phyloP scores from a whole-genome alignment of 2,888 invertebrate species.

The Syritta pipiens region DNA sequence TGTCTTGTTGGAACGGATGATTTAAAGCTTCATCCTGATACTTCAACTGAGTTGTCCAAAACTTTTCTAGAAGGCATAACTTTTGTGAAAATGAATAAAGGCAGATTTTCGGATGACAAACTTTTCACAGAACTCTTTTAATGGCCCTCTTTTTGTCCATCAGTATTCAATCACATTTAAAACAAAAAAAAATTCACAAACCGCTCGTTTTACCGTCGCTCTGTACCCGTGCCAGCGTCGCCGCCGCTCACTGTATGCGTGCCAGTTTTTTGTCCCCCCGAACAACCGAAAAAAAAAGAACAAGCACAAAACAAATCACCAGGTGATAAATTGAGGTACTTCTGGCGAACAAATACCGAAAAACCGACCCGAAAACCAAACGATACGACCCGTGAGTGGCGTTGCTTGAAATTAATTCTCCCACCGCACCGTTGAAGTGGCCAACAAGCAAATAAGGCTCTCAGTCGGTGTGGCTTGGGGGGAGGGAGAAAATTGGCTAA shows the following conservation, averaged over 20 bases:
- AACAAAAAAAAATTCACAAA: not conserved
- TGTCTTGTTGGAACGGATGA: too few relatives aligned
- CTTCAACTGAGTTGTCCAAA: too few relatives aligned
- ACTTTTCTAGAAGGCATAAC: too few relatives aligned
- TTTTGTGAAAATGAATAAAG: too few relatives aligned
- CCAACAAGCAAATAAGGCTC: conserved; percentile 51
- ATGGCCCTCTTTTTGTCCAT: too few relatives aligned
- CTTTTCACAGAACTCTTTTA: too few relatives aligned
- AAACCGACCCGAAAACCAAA: conserved; percentile 50
- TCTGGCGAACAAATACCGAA: conserved; percentile 61
- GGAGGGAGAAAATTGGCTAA: conserved; percentile 41
- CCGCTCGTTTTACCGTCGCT: too few relatives aligned
- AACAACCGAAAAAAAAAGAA: conserved; percentile 41
- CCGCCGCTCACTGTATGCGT: conserved; percentile 27
- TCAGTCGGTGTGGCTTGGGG: too few relatives aligned
- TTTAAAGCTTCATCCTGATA: too few relatives aligned
- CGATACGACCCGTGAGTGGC: conserved; percentile 58
- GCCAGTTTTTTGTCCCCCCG: not conserved
- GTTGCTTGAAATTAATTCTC: conserved; percentile 52
- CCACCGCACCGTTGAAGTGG: conserved; percentile 33
- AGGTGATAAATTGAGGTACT: conserved; percentile 64
- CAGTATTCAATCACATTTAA: too few relatives aligned
- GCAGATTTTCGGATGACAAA: too few relatives aligned
- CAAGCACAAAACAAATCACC: conserved; percentile 58
- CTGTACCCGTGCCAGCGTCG: not conserved